phyloP scores from a whole-genome alignment of 2,888 invertebrate species.

The Xestia ashworthii region DNA sequence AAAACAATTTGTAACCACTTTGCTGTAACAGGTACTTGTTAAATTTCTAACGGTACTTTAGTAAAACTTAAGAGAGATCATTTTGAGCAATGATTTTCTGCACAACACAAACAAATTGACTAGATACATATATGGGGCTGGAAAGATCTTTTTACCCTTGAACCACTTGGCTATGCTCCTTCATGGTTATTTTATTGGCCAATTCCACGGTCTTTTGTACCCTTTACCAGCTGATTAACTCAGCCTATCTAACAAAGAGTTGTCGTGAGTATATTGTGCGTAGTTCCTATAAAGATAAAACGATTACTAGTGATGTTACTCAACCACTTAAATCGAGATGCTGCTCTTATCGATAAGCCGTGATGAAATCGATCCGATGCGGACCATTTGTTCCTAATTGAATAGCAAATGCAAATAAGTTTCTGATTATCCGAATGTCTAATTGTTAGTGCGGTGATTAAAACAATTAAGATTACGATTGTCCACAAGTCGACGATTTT shows the following conservation, averaged over 20 bases:
- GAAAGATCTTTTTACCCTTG: not conserved
- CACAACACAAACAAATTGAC: not conserved
- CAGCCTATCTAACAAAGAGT: constrained; percentile 35
- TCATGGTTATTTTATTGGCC: constrained; percentile 15
- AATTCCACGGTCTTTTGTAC: constrained; percentile 31
- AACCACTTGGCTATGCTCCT: not conserved
- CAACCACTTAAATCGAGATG: constrained; percentile 56
- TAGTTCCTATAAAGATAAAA: constrained; percentile 50
- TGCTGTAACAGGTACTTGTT: constrained; percentile 21
- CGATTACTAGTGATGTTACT: constrained; percentile 45
- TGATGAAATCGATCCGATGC: constrained; percentile 52
- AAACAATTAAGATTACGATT: not conserved
- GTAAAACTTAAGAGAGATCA: not conserved
- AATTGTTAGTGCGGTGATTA: not conserved
- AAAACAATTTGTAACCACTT: constrained; percentile 56
- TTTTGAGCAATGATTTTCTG: constrained; percentile 1
- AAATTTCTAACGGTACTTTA: constrained; percentile 16
- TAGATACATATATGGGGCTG: not conserved
- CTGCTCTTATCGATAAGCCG: constrained; percentile 46
- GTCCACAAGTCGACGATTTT: not conserved
- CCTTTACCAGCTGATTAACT: constrained; percentile 11
- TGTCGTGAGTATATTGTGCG: constrained; percentile 46
- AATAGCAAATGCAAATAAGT: constrained; percentile 27
- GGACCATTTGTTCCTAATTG: constrained; percentile 48
- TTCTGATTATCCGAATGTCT: not conserved